These are phyloP conservation scores for Ceyx erithaca DNA, from an alignment of 2,797 vertebrate species.

Conservation along the genomic window DNA sequence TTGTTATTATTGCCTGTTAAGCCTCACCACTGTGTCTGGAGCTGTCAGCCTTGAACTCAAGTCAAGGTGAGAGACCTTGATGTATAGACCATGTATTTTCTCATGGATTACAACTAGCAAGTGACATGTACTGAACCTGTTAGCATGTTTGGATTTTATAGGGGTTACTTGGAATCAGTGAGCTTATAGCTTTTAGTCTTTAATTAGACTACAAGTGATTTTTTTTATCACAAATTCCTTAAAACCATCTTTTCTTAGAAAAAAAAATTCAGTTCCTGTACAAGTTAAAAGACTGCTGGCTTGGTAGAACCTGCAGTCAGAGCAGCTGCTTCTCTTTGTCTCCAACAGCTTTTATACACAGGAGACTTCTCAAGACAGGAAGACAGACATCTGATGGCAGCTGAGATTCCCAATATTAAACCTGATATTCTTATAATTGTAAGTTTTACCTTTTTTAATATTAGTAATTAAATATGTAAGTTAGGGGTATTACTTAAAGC, in stretches of 20 bases:
- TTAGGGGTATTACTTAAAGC: background rate
- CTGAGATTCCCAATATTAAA: constrained; percentile 96
- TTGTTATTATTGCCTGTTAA: background rate
- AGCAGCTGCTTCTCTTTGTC: background rate
- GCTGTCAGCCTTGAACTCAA: background rate
- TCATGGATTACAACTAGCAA: background rate
- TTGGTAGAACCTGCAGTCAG: background rate
- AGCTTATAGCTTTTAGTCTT: background rate
- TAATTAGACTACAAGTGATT: background rate
- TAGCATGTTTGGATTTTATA: background rate
- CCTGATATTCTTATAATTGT: constrained; percentile 94
- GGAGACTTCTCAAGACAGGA: constrained; percentile 97
- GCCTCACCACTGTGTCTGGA: background rate
- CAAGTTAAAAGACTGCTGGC: background rate
- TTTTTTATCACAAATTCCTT: background rate
- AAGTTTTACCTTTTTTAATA: constrained; percentile 35
- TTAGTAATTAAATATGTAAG: background rate
- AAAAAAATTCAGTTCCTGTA: background rate
- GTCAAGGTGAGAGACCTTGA: background rate
- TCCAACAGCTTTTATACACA: constrained; percentile 89
- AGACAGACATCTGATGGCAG: constrained; percentile 95
- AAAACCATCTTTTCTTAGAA: background rate
- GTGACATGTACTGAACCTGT: background rate
- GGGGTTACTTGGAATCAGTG: background rate
- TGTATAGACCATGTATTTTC: background rate